Conservation (phyloP, 1,140 invertebrate species). For the Bombus consobrinus region DNA sequence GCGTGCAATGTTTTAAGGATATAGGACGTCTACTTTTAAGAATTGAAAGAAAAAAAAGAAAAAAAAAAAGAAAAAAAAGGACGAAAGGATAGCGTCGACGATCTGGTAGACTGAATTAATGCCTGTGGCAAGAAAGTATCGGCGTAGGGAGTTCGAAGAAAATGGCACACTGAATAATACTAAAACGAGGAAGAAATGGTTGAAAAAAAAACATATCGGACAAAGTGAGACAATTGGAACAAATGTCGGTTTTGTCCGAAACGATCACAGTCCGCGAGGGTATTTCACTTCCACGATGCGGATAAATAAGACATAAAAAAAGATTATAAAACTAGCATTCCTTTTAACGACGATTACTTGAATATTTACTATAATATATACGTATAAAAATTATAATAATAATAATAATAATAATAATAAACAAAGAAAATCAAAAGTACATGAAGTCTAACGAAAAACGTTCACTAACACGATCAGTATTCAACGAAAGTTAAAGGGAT, state of each 20-base stretch:
- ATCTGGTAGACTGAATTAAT: constrained; percentile 23
- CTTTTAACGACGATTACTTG: constrained; percentile 29
- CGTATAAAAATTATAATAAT: constrained; percentile 20
- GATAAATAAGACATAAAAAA: constrained; percentile 48
- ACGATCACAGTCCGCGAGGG: constrained; percentile 67
- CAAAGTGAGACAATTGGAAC: constrained; percentile 41
- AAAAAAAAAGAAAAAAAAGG: neutral
- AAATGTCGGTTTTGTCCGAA: constrained; percentile 48
- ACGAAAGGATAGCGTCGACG: neutral
- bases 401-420: constrained; percentile 9
- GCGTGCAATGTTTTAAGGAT: constrained; percentile 8
- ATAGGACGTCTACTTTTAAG: neutral
- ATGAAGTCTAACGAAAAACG: constrained; percentile 45
- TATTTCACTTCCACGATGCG: constrained; percentile 37
- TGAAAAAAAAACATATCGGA: constrained; percentile 41
- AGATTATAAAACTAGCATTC: constrained; percentile 40
- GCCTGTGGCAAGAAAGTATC: constrained; percentile 69
- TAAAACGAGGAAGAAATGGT: constrained; percentile 32
- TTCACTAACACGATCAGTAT: constrained; percentile 70
- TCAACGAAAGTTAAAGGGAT: constrained; percentile 76
- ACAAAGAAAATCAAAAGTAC: constrained; percentile 55
- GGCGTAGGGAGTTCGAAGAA: constrained; percentile 54
- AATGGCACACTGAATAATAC: constrained; percentile 74
- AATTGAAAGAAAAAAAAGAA: neutral
- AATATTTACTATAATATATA: constrained; percentile 25